phyloP scores from a whole-genome alignment of 2,113 vertebrate species.

The Excalfactoria chinensis region DNA sequence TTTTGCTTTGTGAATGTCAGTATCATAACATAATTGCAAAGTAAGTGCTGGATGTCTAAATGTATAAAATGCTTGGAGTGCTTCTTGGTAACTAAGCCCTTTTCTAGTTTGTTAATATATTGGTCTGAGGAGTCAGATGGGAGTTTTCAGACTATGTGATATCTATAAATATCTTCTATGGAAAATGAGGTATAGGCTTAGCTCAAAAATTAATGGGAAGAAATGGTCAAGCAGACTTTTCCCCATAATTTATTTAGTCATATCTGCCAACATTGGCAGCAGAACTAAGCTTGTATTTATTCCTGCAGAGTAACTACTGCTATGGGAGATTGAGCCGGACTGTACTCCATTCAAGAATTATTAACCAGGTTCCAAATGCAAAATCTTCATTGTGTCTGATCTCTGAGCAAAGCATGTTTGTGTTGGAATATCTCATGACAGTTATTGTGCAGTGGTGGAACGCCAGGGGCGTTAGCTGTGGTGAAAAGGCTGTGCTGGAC shows the following conservation, averaged over 20 bases:
- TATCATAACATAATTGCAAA: conserved; percentile 32
- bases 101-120: background rate
- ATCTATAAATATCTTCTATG: conserved; percentile 29
- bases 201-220: background rate
- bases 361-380: conserved; percentile 53
- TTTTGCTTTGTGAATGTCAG: conserved; percentile 41
- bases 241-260: conserved; percentile 37
- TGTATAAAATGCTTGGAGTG: background rate
- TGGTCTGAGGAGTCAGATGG: background rate
- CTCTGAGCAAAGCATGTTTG: conserved; percentile 32
- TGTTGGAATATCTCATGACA: conserved; percentile 39
- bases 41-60: conserved; percentile 11
- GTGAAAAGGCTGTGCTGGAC: background rate
- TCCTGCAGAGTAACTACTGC: conserved; percentile 49
- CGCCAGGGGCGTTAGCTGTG: conserved; percentile 3
- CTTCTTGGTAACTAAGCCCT: background rate
- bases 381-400: conserved; percentile 65
- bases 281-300: conserved; percentile 48
- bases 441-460: conserved; percentile 36
- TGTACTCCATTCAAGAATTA: conserved; percentile 50
- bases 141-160: conserved; percentile 1
- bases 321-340: conserved; percentile 47
- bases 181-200: conserved; percentile 25
- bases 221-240: conserved; percentile 32
- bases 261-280: conserved; percentile 52